Evolutionary conservation across 2,113 vertebrate genomes (phyloP), one percentile per base, ranked within the genome.

Genomic region (Apeltes quadracus): DNA sequence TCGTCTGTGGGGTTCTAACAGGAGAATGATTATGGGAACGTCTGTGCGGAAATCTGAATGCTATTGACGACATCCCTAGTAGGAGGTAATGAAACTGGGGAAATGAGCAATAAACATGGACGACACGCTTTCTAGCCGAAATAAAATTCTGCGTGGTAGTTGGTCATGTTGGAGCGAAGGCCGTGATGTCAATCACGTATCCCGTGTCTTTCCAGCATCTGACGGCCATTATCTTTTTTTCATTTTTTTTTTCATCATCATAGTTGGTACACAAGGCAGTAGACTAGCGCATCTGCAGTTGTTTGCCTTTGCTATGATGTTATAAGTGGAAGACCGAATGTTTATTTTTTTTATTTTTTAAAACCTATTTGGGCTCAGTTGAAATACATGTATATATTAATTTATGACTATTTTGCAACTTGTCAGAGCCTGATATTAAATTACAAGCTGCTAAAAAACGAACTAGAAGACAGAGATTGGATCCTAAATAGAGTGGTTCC

Each of bases 201-300:
- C 79, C 8, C 14, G 38, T 83, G 15, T 78, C 69, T 59, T 54
- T 78, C 63, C 43, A 65, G 43, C 56, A 48, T 53, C 59, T 56
- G 32, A 48, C 65, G 34, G 56, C 9, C 61, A 67, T 72, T 10
- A 29, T 55, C 70, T 61, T 71, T n/a, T n/a, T n/a, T n/a, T n/a
- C n/a, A n/a, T 69, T 79, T 83, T 78, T 84, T 76, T 83, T 80
- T n/a, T n/a, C n/a, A n/a, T n/a, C 39, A 8, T 73, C 36, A 64
- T 81, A 27, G 46, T 72, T 76, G 58, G 51, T 69, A 34, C 29
- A 29, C 4, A 2, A 75, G 20, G 12, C 62, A 55, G 41, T 18
- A 61, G 7, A 71, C 38, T 8, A 34, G 34, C 7, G n/a, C 43
- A 63, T 59, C 77, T 69, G 27, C 46, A 34, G 65, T 65, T 43